These are phyloP conservation scores for Lycocerus yunnanus DNA, from an alignment of 2,888 invertebrate species.

Conservation along the genomic window DNA sequence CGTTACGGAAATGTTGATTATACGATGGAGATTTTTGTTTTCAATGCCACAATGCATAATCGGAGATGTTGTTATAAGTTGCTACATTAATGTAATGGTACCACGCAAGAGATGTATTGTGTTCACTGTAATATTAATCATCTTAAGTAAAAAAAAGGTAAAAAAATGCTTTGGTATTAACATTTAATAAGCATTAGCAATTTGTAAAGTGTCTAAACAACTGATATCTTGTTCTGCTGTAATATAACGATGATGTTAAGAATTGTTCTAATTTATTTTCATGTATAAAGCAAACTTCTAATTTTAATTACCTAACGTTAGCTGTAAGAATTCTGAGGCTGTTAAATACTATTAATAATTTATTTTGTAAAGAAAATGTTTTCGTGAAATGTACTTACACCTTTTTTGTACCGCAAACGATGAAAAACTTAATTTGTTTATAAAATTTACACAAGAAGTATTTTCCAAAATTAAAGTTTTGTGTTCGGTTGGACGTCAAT, in stretches of 20 bases:
- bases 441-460: conserved; percentile 29
- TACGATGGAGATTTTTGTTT: background rate
- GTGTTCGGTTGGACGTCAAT: background rate
- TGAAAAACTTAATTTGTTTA: conserved; percentile 27
- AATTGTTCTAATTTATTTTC: conserved; percentile 51
- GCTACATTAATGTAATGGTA: conserved; percentile 6
- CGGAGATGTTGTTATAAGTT: background rate
- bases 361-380: conserved; percentile 48
- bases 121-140: conserved; percentile 26
- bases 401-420: conserved; percentile 24
- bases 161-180: conserved; percentile 20
- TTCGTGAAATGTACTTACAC: conserved; percentile 52
- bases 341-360: conserved; percentile 55
- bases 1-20: background rate
- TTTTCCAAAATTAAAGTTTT: conserved; percentile 9
- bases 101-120: conserved; percentile 16
- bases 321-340: conserved; percentile 53
- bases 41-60: background rate
- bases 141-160: conserved; percentile 6
- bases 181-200: conserved; percentile 7
- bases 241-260: conserved; percentile 29
- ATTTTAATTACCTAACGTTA: conserved; percentile 48
- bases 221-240: conserved; percentile 23
- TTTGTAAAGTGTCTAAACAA: conserved; percentile 5
- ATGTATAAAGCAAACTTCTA: conserved; percentile 44